Percentiles rank a stretch among this genome's conserved stretches.
Conservation (phyloP, 2,113 vertebrate species). For the Paramisgurnus dabryanus region DNA sequence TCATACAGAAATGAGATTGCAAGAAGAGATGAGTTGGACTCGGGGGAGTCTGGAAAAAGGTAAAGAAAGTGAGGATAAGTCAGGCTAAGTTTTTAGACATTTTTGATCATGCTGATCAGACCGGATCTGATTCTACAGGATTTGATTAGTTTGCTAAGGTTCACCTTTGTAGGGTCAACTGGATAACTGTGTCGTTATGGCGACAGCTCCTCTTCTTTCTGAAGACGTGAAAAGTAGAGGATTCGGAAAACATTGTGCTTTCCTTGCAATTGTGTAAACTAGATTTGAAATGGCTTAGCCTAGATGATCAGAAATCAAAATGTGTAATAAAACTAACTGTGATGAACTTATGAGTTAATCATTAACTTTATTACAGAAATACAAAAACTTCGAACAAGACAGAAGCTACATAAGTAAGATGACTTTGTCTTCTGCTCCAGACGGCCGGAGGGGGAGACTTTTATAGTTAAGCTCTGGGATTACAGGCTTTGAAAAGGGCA, state of each 20-base stretch:
- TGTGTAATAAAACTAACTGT: neutral
- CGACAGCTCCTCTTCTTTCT: neutral
- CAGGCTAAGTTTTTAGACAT: neutral
- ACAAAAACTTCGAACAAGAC: conserved; percentile 41
- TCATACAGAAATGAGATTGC: neutral
- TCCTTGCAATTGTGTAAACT: neutral
- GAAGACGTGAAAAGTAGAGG: neutral
- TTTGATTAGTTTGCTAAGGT: conserved; percentile 31
- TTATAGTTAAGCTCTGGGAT: conserved; percentile 71
- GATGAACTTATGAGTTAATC: conserved; percentile 11
- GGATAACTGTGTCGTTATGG: conserved; percentile 26
- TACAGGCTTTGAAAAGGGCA: conserved; percentile 66
- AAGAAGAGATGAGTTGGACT: neutral
- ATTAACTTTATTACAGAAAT: conserved; percentile 9
- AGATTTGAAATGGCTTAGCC: neutral
- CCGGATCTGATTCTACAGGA: conserved; percentile 19
- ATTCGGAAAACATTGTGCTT: neutral
- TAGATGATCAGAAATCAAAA: neutral
- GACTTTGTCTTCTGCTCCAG: conserved; percentile 52
- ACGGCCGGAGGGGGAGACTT: conserved; percentile 59
- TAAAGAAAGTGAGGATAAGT: conserved; percentile 8
- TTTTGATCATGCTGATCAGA: neutral
- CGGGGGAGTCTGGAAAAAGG: neutral
- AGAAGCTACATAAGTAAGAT: conserved; percentile 59
- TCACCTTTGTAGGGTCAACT: conserved; percentile 11